These are phyloP conservation scores for Aporrectodea caliginosa DNA, from an alignment of 1,140 invertebrate genomes.

Conservation along the genomic window DNA sequence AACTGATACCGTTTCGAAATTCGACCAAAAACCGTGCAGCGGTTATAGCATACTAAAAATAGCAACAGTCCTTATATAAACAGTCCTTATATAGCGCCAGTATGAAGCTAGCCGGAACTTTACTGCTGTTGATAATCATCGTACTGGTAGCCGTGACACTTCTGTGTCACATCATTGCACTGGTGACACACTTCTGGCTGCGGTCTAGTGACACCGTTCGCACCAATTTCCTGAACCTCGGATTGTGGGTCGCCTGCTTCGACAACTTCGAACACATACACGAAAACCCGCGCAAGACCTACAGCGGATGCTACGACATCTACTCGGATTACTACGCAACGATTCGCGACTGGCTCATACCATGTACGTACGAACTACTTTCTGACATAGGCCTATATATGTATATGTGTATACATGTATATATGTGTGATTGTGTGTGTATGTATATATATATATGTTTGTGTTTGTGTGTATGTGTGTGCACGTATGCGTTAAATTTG, in stretches of 20 bases:
- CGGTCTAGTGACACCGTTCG: conserved; percentile 11
- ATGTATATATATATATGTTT: too few species aligned
- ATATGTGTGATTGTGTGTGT: too few species aligned
- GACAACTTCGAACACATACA: conserved; percentile 29
- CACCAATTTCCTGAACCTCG: conserved; percentile 29
- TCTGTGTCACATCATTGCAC: conserved; percentile 31
- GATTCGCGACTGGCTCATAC: conserved; percentile 32
- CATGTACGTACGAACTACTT: conserved; percentile 16
- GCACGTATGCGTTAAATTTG: too few species aligned
- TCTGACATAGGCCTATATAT: too few species aligned
- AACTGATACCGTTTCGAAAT: too few species aligned
- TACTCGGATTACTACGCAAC: conserved; percentile 25
- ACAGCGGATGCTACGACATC: conserved; percentile 27
- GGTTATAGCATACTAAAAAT: too few species aligned
- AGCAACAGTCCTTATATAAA: too few species aligned
- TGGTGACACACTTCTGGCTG: conserved; percentile 30
- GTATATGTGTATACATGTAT: too few species aligned
- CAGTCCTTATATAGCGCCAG: too few species aligned
- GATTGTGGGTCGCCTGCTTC: conserved; percentile 29
- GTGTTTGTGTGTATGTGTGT: too few species aligned
- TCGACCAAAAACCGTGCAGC: too few species aligned
- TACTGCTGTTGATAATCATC: conserved; percentile 18
- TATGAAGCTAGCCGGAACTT: conserved; percentile 23
- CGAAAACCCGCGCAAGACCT: conserved; percentile 21
- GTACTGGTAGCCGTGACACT: conserved; percentile 22